Evolutionary conservation across 2,888 invertebrate species (phyloP).

Genomic region (Platerodrilus igneus): DNA sequence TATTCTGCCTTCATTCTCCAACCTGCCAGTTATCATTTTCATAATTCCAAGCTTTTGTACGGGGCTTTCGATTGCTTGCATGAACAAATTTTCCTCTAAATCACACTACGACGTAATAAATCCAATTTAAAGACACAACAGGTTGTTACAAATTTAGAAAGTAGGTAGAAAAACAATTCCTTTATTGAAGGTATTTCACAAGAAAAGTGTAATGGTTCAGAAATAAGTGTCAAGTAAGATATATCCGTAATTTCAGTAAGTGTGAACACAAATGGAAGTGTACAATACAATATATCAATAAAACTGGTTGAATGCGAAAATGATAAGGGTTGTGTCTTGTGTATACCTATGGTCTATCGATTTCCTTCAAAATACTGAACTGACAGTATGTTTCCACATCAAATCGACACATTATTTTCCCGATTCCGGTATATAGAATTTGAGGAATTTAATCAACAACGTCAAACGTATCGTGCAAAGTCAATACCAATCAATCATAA

Average conservation of each 20-base stretch:
- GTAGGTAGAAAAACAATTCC: no score
- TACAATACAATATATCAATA: no score
- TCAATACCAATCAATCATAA: conserved; percentile 27
- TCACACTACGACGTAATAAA: conserved; percentile 4
- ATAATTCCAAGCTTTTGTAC: conserved; percentile 2
- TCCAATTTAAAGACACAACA: conserved; percentile 5
- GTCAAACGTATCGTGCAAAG: conserved; percentile 23
- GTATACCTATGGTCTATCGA: no score
- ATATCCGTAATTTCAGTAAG: no score
- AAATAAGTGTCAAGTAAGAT: no score
- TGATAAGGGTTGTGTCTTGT: no score
- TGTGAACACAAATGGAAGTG: conserved; percentile 5
- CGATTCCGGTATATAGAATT: conserved; percentile 21
- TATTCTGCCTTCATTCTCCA: neutral
- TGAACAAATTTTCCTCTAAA: neutral
- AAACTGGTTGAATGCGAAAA: no score
- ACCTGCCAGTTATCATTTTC: conserved; percentile 3
- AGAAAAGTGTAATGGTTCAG: no score
- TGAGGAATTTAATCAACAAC: conserved; percentile 23
- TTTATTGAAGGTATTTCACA: no score
- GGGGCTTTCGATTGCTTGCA: neutral
- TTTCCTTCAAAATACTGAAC: conserved; percentile 17
- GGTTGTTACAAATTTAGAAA: conserved; percentile 2
- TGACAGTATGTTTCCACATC: conserved; percentile 17
- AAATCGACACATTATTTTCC: conserved; percentile 24